Evolutionary conservation across 2,888 invertebrate species (phyloP).

Genomic region (Belgica antarctica): DNA sequence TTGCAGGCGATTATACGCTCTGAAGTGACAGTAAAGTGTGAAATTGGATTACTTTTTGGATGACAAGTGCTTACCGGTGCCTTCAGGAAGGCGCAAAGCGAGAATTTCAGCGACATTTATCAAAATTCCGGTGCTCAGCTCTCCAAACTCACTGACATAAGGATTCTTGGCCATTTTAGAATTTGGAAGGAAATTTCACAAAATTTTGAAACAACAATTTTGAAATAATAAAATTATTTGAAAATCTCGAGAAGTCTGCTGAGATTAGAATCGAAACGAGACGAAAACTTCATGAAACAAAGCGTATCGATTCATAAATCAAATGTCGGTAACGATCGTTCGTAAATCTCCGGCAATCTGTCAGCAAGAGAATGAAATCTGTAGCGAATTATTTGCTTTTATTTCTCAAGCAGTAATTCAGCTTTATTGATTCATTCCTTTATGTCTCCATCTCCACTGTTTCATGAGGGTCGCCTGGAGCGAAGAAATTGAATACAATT

Average conservation of each 20-base stretch:
- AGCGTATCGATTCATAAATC: neutral
- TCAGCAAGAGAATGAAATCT: neutral
- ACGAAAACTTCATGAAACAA: neutral
- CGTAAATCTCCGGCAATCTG: constrained; percentile 2
- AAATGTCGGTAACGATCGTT: neutral
- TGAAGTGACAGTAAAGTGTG: neutral
- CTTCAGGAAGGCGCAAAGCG: constrained; percentile 25
- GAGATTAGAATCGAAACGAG: neutral
- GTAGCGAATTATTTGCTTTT: neutral
- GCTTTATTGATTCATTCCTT: neutral
- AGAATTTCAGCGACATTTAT: constrained; percentile 23
- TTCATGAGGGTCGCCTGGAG: no score
- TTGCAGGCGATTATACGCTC: constrained; percentile 33
- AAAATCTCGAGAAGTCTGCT: neutral
- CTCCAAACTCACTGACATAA: constrained; percentile 14
- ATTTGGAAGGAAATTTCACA: no score
- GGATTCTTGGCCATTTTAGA: constrained; percentile 24
- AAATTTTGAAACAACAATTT: neutral
- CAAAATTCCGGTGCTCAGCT: constrained; percentile 6
- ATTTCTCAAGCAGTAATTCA: constrained; percentile 8
- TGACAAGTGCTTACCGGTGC: neutral
- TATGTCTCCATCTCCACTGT: neutral
- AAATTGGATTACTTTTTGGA: neutral
- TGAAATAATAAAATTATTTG: neutral
- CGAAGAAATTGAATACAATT: no score